A percentile compares a stretch with the other conserved stretches of the same genome.
phyloP scores from a whole-genome alignment of 2,113 vertebrate species.

The Gasterosteus aculeatus region DNA sequence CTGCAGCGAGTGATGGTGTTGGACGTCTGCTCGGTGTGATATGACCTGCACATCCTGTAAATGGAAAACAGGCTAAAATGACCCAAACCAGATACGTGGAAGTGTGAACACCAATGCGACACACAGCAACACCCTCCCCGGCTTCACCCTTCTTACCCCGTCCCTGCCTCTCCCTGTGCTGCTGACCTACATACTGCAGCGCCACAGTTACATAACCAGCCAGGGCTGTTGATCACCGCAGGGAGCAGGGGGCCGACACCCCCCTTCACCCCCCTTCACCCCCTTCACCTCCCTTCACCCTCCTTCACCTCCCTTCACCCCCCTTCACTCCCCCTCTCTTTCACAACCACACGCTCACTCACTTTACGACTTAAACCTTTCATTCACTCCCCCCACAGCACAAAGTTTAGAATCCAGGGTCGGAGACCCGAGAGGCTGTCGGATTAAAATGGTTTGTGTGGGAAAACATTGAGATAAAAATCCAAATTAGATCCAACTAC shows the following conservation, averaged over 20 bases:
- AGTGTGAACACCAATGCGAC: constrained; percentile 14
- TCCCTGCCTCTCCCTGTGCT: constrained; percentile 67
- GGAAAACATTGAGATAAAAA: neutral
- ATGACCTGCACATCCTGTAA: neutral
- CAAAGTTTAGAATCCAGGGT: neutral
- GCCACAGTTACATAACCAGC: constrained; percentile 78
- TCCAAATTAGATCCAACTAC: constrained; percentile 30
- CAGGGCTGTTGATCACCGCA: constrained; percentile 69
- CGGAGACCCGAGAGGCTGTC: neutral
- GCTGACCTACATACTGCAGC: constrained; percentile 81
- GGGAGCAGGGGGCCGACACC: constrained; percentile 53
- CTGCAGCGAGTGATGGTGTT: constrained; percentile 21
- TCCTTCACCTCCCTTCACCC: neutral
- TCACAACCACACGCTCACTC: constrained; percentile 3
- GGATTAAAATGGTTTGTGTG: neutral
- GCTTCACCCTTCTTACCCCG: constrained; percentile 47
- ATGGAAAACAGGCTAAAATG: neutral
- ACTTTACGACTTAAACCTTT: constrained; percentile 11
- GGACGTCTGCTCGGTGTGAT: constrained; percentile 7
- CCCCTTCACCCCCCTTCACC: neutral
- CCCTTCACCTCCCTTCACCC: no score
- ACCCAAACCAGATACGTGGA: constrained; percentile 9
- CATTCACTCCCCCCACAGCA: neutral
- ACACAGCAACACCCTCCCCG: constrained; percentile 27
- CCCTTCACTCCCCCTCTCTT: neutral